These are phyloP conservation scores for Teleopsis dalmanni DNA, from an alignment of 1,140 invertebrate species.

Conservation along the genomic window DNA sequence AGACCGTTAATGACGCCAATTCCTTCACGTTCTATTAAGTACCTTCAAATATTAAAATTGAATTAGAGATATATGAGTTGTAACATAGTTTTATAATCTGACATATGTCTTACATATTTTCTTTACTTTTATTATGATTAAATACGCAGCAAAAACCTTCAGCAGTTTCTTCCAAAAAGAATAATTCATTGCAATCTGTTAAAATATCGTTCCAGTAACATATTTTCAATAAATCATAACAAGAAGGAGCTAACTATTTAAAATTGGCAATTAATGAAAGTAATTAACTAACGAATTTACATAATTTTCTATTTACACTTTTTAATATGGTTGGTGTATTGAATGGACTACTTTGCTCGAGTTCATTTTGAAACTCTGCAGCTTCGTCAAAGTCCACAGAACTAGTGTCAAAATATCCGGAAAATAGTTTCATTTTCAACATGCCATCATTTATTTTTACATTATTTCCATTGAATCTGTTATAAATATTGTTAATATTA, in stretches of 20 bases:
- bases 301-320: background rate
- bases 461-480: too few species aligned
- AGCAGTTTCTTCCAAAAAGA: background rate
- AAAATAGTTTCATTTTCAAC: constrained; percentile 4
- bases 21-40: background rate
- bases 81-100: background rate
- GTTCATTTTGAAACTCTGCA: background rate
- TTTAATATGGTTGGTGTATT: background rate
- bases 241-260: background rate
- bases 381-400: constrained; percentile 3
- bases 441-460: too few species aligned
- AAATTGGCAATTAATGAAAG: background rate
- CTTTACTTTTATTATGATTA: constrained; percentile 14
- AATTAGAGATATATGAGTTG: constrained; percentile 21
- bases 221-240: background rate
- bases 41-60: background rate
- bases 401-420: background rate
- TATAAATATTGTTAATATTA: too few species aligned
- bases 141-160: constrained; percentile 25
- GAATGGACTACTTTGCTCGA: background rate
- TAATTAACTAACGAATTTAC: background rate
- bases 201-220: background rate
- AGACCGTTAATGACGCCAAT: constrained; percentile 35
- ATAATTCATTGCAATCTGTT: background rate
- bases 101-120: background rate